Evolutionary conservation across 2,113 vertebrate genomes (phyloP), one percentile per base, ranked within the genome.

Genomic region (Turnix velox): DNA sequence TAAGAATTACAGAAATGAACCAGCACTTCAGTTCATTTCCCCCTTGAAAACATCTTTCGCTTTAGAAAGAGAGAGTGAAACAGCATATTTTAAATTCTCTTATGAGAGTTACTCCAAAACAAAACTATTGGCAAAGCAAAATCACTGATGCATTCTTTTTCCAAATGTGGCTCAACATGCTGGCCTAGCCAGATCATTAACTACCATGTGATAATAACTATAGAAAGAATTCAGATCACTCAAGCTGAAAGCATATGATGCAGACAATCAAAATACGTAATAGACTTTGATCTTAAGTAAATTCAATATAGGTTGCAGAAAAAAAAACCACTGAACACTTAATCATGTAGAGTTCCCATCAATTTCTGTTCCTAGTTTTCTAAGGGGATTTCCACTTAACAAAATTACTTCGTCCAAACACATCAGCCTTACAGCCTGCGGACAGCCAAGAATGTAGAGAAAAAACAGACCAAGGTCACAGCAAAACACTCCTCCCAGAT

Each of bases 341-440:
- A 48, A n/a, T 51, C 55, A 81, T 30, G 80, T 22, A 24, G 19
- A 83, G 49, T 84, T 55, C 42, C 23, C 28, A 71, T 69, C 35
- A 94, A 55, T 67, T 76, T 61, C 31, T 78, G 76, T 68, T 78
- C 27, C 45, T 72, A 39, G 43, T 77, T 93, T 87, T 91, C 87
- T 82, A 84, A 43, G 46, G 73, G 71, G 52, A 90, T 33, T 75
- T 55, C 28, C 49, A 91, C 59, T 91, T 76, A 84, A 93, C 9
- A 14, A 81, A 96, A 96, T 63, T 39, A 81, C 67, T 86, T 93
- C 90, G 78, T 84, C 76, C 73, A 86, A 95, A 95, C 66, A 45
- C 22, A 88, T 59, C 52, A 54, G 28, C 8, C 5, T 88, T 49
- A 66, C 55, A 73, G 52, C 59, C 49, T 61, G 58, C 45, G 63